Percentiles rank a stretch among this genome's conserved stretches.
Evolutionary conservation across 2,113 vertebrate genomes (phyloP).

Genomic region (Gambusia affinis): DNA sequence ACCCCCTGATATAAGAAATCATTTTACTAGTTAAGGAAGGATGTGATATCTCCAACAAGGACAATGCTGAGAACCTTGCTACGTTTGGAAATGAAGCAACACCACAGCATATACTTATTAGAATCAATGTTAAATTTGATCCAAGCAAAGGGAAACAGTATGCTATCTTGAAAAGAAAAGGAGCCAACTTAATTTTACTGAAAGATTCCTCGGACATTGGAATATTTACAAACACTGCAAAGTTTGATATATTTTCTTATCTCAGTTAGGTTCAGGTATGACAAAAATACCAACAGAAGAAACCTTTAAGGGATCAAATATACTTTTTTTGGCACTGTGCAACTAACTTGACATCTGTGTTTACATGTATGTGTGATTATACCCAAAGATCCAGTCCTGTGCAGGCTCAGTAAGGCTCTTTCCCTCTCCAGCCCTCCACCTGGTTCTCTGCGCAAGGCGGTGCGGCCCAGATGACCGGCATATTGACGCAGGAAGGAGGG

Average conservation of each 20-base stretch:
- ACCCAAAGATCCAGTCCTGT: conserved; percentile 83
- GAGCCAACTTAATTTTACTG: neutral
- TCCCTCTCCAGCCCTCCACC: conserved; percentile 77
- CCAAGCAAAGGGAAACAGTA: no score
- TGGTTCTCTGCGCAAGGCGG: conserved; percentile 79
- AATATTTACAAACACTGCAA: neutral
- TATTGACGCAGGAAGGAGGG: conserved; percentile 85
- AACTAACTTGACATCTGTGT: neutral
- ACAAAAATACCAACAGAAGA: no score
- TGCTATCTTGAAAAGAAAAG: no score
- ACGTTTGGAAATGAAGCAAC: neutral
- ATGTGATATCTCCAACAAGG: no score
- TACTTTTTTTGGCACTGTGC: neutral
- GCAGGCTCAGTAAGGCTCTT: conserved; percentile 78
- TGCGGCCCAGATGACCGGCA: conserved; percentile 80
- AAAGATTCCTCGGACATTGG: neutral
- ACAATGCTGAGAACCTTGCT: neutral
- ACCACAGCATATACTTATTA: neutral
- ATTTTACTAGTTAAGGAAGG: no score
- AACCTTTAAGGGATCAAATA: no score
- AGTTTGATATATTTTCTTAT: neutral
- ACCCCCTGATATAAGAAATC: no score
- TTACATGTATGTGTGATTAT: conserved; percentile 50
- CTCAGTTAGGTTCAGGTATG: no score
- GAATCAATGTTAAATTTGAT: neutral